phyloP scores from a whole-genome alignment of 2,113 vertebrate genomes.

The Fulica atra region DNA sequence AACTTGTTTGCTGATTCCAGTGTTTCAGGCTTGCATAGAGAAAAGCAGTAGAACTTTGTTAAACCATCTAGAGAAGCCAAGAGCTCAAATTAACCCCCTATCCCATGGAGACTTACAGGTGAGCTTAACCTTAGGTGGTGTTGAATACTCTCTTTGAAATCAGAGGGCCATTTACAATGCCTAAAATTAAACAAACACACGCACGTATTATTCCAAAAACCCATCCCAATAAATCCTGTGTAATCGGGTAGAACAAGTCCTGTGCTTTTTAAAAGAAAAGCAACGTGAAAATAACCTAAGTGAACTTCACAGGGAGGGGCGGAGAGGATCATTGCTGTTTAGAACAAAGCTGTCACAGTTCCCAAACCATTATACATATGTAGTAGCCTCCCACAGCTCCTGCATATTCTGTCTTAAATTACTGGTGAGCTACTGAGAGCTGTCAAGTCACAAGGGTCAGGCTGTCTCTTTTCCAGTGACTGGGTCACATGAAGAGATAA shows the following conservation, averaged over 20 bases:
- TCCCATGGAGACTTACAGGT: neutral
- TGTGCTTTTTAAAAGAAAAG: neutral
- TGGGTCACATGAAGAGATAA: neutral
- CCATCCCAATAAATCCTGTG: neutral
- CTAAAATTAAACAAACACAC: neutral
- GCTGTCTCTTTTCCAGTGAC: neutral
- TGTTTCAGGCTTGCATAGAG: neutral
- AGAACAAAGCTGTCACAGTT: neutral
- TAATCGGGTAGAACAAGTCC: neutral
- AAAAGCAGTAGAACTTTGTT: neutral
- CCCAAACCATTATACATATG: neutral
- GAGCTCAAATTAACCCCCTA: neutral
- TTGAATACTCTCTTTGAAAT: neutral
- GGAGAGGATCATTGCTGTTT: neutral
- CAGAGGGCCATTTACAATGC: neutral
- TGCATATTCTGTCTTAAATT: neutral
- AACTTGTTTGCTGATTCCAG: neutral
- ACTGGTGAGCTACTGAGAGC: neutral
- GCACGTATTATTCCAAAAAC: neutral
- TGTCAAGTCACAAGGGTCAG: neutral
- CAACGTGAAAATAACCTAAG: neutral
- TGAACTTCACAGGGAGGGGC: neutral
- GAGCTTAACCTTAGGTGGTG: neutral
- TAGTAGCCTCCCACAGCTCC: neutral
- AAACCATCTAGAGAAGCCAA: neutral